phyloP scores from a whole-genome alignment of 2,888 invertebrate species.

The Habrosyne pyritoides region DNA sequence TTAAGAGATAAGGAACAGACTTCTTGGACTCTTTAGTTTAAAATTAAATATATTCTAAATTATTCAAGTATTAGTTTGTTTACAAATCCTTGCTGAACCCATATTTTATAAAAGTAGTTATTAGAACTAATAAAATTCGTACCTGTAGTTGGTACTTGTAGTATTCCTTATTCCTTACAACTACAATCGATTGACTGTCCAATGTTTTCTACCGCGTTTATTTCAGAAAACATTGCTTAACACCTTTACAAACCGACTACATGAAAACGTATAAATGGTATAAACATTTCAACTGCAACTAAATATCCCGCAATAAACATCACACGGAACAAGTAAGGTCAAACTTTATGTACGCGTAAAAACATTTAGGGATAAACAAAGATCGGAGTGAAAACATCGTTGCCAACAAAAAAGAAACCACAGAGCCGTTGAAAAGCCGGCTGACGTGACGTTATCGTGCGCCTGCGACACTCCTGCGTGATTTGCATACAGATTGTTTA shows the following conservation, averaged over 20 bases:
- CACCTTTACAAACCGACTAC: neutral
- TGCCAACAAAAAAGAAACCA: slow-evolving; percentile 33
- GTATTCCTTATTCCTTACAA: no score
- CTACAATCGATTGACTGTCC: no score
- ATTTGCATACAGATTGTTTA: slow-evolving; percentile 71
- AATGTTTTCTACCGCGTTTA: no score
- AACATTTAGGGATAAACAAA: slow-evolving; percentile 34
- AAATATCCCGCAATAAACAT: slow-evolving; percentile 24
- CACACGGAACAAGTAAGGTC: slow-evolving; percentile 26
- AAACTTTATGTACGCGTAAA: slow-evolving; percentile 29
- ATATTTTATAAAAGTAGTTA: no score
- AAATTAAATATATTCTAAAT: neutral
- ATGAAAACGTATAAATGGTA: neutral
- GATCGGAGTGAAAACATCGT: slow-evolving; percentile 21
- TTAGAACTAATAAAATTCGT: no score
- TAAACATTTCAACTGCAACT: slow-evolving; percentile 22
- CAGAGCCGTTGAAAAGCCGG: slow-evolving; percentile 17
- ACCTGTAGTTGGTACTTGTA: no score
- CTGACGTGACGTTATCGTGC: slow-evolving; percentile 53
- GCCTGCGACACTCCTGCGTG: slow-evolving; percentile 51
- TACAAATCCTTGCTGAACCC: no score
- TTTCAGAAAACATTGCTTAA: neutral
- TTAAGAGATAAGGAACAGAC: neutral
- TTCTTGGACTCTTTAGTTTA: no score
- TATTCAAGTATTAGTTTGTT: no score